Evolutionary conservation across 2,888 invertebrate genomes (phyloP), one percentile per base, ranked within the genome.

Genomic region (Carterocephalus palaemon): DNA sequence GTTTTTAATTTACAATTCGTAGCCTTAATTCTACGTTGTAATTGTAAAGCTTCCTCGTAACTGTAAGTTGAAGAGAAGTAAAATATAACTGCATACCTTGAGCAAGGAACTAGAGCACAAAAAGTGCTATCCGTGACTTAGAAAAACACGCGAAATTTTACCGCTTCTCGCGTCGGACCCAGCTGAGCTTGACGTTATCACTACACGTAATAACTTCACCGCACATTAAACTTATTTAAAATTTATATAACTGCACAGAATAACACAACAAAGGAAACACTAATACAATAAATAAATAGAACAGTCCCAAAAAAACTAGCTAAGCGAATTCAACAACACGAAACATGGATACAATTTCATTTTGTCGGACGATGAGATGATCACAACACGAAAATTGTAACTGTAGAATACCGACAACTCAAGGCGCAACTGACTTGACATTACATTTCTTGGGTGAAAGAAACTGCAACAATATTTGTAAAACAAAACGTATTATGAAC

Each of bases 131-230:
- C 71, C 69, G 72, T 71, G 69, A 69, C 61, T 64, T 65, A 74
- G 69, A 79, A 83, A 79, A 79, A 80, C 75, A 74, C 67, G 73
- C 67, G 68, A 79, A 72, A 79, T 75, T 82, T 83, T 85, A 85
- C 85, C 84, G 82, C 83, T 84, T 45, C 45, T 45, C 37, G 45
- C 78, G 70, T 71, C 67, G 67, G 70, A 73, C 76, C 39, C 84
- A 86, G 84, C 84, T 85, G 86, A 82, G 81, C 82, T 82, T 80
- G 82, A 84, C 70, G 75, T 74, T 84, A 80, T 71, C 78, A 80
- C 75, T 70, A 65, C 55, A 62, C 58, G 54, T 54, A 45, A 20
- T 38, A 32, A 16, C 36, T 16, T 37, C 16, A 16, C 36, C 22
- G 31, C 16, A 20, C 31, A 37, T 13, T 31, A 23, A 31, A 37